phyloP scores from a whole-genome alignment of 2,113 vertebrate genomes.

The Gallinago undulata region DNA sequence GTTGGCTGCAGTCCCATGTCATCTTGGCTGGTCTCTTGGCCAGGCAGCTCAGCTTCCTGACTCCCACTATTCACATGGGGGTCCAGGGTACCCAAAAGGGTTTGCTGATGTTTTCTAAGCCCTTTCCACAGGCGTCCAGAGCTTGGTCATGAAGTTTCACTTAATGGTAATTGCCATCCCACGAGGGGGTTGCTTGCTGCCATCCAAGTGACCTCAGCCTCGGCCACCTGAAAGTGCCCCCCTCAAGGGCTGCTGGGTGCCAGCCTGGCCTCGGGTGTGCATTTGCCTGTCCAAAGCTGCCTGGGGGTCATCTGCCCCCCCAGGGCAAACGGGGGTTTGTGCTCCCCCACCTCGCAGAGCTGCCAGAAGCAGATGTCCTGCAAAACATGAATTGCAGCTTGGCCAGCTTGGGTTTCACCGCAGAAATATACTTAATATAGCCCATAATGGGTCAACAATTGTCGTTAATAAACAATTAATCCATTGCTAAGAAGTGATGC shows the following conservation, averaged over 20 bases:
- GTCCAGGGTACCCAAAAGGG: background rate
- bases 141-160: background rate
- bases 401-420: background rate
- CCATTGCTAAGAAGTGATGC: background rate
- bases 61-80: fast-evolving
- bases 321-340: fast-evolving
- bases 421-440: background rate
- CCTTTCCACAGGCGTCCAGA: fast-evolving
- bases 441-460: background rate
- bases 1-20: background rate
- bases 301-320: fast-evolving
- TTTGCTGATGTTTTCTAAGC: background rate
- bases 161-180: background rate
- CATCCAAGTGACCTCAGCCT: fast-evolving
- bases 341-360: background rate
- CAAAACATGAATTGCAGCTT: fast-evolving
- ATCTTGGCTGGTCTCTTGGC: background rate
- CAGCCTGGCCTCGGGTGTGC: background rate
- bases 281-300: background rate
- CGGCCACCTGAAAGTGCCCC: background rate
- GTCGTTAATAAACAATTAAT: background rate
- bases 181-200: fast-evolving
- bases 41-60: background rate
- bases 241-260: fast-evolving
- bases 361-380: fast-evolving